Evolutionary conservation across 2,113 vertebrate genomes (phyloP), one percentile per base, ranked within the genome.

Genomic region (Caranx ignobilis): DNA sequence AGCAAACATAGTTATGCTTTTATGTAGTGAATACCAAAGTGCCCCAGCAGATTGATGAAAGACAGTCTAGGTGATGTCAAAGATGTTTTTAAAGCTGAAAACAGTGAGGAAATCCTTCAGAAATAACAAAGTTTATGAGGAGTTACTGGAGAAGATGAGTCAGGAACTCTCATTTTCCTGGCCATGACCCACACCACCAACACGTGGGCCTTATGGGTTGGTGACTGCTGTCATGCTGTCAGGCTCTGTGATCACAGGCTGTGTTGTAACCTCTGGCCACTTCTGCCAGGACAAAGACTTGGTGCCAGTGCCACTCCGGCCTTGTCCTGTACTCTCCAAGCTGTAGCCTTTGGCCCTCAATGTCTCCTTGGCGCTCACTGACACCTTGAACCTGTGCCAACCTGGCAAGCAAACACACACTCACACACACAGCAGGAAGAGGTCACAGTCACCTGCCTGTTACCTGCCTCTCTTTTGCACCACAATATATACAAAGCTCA

Each of bases 331-430:
- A 32, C 74, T 77, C 80, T 85, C 66, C 35, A 41, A 81, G 64
- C 69, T 75, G 68, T 55, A 79, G 89, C 79, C 82, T 81, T 81
- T 82, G 81, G 86, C 71, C 81, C 61, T 81, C 67, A 18, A 65
- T 84, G 83, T 86, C 90, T 89, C 88, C 87, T 87, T 88, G 86
- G 76, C 82, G 82, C 75, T 77, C 55, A 63, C 68, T 70, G 74
- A 77, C 78, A 80, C 60, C 65, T 74, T 86, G 84, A 88, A 82
- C 74, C 47, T 37, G 65, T 0, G 79, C 89, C 91, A 91, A 83
- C 69, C 78, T 91, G 90, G 88, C 87, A 90, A 73, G 16, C 77
- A 55, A 5, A 81, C 45, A 54, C 57, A 72, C 39, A 69, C n/a
- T n/a, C n/a, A n/a, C 45, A 18, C 56, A 55, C 71, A 57, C 77